Percentiles rank a stretch among this genome's conserved stretches.
Evolutionary conservation across 2,113 vertebrate species (phyloP).

Genomic region (Myotis davidii): DNA sequence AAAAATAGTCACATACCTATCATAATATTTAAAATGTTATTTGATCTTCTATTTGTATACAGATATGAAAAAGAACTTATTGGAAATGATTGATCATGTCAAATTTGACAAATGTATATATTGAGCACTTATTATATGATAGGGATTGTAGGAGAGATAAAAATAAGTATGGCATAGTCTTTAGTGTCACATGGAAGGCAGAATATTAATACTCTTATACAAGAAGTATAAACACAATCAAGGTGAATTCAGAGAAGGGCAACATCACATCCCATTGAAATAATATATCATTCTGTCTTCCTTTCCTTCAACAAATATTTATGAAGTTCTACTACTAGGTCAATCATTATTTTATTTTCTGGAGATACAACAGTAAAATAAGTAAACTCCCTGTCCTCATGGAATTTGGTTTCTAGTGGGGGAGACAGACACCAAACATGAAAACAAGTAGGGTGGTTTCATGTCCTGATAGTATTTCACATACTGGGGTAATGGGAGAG

Average conservation of each 20-base stretch:
- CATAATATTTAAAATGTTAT: background rate
- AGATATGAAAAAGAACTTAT: slow-evolving; percentile 6
- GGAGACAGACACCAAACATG: background rate
- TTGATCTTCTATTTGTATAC: background rate
- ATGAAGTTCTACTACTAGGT: background rate
- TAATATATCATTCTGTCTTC: background rate
- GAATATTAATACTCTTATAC: background rate
- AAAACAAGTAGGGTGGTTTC: slow-evolving; percentile 1
- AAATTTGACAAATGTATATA: background rate
- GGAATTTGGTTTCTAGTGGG: background rate
- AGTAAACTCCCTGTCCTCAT: background rate
- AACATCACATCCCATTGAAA: background rate
- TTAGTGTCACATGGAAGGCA: background rate
- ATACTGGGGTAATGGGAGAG: background rate
- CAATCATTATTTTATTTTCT: background rate
- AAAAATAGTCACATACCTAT: background rate
- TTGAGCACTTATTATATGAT: background rate
- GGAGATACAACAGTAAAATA: background rate
- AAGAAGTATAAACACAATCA: background rate
- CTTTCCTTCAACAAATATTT: background rate
- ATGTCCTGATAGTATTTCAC: background rate
- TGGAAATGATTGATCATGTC: background rate
- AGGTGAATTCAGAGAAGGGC: background rate
- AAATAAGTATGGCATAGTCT: background rate
- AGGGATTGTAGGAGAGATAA: background rate